A percentile compares a stretch with the other conserved stretches of the same genome.
These are phyloP conservation scores for Metallyticus violacea DNA, from an alignment of 2,888 invertebrate species.

Conservation along the genomic window DNA sequence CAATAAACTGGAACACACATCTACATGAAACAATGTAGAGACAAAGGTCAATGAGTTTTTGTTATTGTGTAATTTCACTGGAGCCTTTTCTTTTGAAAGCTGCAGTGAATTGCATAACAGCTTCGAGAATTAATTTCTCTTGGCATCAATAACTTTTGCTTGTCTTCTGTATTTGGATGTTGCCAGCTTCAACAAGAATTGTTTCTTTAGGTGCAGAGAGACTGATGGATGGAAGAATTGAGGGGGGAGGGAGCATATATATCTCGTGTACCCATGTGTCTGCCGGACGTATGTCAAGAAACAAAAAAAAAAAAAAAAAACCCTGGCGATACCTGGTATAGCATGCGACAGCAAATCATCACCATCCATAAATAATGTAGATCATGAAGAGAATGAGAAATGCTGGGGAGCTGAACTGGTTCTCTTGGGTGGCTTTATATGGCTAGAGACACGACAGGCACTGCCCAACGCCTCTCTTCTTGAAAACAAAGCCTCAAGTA, in stretches of 20 bases:
- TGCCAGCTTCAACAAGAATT: neutral
- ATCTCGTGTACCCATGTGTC: neutral
- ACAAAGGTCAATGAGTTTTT: neutral
- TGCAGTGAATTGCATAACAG: neutral
- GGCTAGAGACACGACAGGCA: conserved; percentile 20
- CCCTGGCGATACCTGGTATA: neutral
- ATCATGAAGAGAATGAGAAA: conserved; percentile 15
- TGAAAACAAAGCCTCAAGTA: conserved; percentile 9
- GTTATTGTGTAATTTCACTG: neutral
- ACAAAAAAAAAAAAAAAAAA: neutral
- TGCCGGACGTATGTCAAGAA: neutral
- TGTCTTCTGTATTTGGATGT: neutral
- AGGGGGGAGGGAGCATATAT: neutral
- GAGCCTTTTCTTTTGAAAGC: neutral
- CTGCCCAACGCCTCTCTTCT: conserved; percentile 23
- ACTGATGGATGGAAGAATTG: neutral
- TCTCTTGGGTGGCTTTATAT: conserved; percentile 18
- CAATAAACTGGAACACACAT: neutral
- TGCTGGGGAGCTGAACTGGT: conserved; percentile 16
- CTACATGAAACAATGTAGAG: neutral
- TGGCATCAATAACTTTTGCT: neutral
- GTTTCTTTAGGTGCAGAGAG: neutral
- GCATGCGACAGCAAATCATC: neutral
- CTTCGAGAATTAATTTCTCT: neutral
- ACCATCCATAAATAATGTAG: conserved; percentile 25